A percentile compares a stretch with the other conserved stretches of the same genome.
phyloP scores from a whole-genome alignment of 1,140 invertebrate species.

The Drosophila pandora region DNA sequence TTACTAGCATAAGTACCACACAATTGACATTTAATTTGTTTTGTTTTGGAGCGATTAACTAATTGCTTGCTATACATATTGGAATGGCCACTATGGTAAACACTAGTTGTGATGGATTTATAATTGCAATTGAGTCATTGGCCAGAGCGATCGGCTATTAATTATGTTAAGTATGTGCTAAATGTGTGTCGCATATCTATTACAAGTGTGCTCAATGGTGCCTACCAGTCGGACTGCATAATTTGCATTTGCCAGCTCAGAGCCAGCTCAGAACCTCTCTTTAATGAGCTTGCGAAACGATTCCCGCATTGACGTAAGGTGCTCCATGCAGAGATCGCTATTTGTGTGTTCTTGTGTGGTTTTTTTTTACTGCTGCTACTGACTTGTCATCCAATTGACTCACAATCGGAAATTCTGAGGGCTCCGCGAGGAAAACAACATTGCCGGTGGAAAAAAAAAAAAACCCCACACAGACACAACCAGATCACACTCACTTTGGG shows the following conservation, averaged over 20 bases:
- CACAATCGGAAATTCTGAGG: conserved; percentile 67
- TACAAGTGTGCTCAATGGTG: conserved; percentile 42
- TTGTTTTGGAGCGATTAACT: conserved; percentile 53
- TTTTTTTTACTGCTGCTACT: conserved; percentile 22
- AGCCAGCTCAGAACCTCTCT: not conserved
- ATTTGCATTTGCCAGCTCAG: conserved; percentile 36
- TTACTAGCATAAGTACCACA: conserved; percentile 42
- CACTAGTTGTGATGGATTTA: conserved; percentile 61
- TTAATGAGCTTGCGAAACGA: conserved; percentile 40
- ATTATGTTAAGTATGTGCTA: conserved; percentile 60
- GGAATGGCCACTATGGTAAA: conserved; percentile 13
- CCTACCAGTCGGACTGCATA: not conserved
- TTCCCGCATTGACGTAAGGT: conserved; percentile 39
- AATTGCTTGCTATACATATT: conserved; percentile 33
- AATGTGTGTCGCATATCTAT: conserved; percentile 35
- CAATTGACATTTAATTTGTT: conserved; percentile 77
- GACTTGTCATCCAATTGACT: conserved; percentile 75
- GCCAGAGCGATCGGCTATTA: conserved; percentile 39
- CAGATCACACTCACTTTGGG: conserved; percentile 30
- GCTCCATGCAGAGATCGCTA: conserved; percentile 32
- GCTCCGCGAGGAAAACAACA: conserved; percentile 10
- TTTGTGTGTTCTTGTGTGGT: conserved; percentile 27
- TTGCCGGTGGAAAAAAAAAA: conserved; percentile 16
- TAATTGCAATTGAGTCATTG: conserved; percentile 65
- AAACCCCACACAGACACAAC: conserved; percentile 12